A percentile compares a stretch with the other conserved stretches of the same genome.
phyloP scores from a whole-genome alignment of 2,113 vertebrate species.

The Ammodytes marinus region DNA sequence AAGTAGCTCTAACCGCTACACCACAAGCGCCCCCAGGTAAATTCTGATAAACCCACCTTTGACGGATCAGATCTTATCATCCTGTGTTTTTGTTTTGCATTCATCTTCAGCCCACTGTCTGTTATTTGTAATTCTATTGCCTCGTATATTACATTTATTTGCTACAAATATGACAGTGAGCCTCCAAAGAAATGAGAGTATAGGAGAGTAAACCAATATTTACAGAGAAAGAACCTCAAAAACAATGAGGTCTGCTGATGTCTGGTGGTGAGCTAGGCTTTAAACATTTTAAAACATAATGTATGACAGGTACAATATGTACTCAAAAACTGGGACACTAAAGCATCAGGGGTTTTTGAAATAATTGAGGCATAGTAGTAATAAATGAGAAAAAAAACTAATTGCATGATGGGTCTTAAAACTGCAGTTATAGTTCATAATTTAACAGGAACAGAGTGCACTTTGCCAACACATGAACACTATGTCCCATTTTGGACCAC shows the following conservation, averaged over 20 bases:
- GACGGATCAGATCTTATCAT: background rate
- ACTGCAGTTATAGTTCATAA: no score
- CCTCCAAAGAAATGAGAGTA: background rate
- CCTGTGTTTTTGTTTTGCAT: background rate
- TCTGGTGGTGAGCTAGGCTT: background rate
- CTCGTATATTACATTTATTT: background rate
- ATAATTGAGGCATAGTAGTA: no score
- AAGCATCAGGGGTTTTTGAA: no score
- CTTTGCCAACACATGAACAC: background rate
- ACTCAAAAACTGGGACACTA: no score
- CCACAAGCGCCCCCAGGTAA: background rate
- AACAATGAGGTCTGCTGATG: background rate
- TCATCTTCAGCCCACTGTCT: background rate
- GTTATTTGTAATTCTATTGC: background rate
- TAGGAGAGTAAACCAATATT: background rate
- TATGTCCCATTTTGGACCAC: background rate
- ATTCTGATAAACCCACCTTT: background rate
- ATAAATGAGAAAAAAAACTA: background rate
- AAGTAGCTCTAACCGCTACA: no score
- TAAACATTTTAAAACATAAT: no score
- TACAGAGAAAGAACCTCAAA: background rate
- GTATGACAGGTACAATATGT: no score
- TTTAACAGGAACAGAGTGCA: background rate
- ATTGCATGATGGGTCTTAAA: background rate
- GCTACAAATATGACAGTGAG: background rate